Evolutionary conservation across 2,113 vertebrate genomes (phyloP), one percentile per base, ranked within the genome.

Genomic region (Halichoerus grypus): DNA sequence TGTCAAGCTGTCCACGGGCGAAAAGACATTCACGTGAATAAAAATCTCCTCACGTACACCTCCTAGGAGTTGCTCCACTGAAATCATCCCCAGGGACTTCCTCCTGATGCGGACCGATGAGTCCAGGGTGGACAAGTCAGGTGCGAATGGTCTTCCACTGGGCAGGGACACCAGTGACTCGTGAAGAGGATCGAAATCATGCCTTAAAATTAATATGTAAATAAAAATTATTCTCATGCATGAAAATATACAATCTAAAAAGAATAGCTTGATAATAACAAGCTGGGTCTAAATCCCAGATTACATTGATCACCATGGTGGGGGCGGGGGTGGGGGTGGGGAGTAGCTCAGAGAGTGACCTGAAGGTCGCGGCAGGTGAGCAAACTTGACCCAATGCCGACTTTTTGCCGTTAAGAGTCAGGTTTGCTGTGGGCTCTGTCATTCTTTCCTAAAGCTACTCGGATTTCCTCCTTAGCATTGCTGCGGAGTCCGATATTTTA

Each of bases 1-100:
- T 22, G 14, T n/a, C 85, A 72, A 14, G 22, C 4, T 18, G 4
- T 59, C 16, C 21, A 39, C 0, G 0, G 16, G 80, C 1, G 11
- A 88, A 18, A 53, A 85, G 84, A 31, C 18, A 55, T 28, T 28
- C 10, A 31, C 22, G 1, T 0, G 0, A 31, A 22, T 1, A 11
- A 11, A 13, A 26, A 1, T 16, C 22, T 65, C 83, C 88, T n/a
- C 2, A 51, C 0, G 2, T 1, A 6, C 19, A 6, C 33, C 13
- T 3, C 18, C 33, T 39, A 1, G 10, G 49, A 4, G 24, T 11
- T 18, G 2, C 33, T 61, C 39, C 31, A 3, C 7, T 10, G 10
- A 9, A n/a, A 24, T 46, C 65, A 13, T 26, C 22, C 63, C 76
- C n/a, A 36, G 51, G 18, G 55, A 84, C 36, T 1, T 26, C 46